Evolutionary conservation across 2,888 invertebrate genomes (phyloP).

Genomic region (Amiota mariae): DNA sequence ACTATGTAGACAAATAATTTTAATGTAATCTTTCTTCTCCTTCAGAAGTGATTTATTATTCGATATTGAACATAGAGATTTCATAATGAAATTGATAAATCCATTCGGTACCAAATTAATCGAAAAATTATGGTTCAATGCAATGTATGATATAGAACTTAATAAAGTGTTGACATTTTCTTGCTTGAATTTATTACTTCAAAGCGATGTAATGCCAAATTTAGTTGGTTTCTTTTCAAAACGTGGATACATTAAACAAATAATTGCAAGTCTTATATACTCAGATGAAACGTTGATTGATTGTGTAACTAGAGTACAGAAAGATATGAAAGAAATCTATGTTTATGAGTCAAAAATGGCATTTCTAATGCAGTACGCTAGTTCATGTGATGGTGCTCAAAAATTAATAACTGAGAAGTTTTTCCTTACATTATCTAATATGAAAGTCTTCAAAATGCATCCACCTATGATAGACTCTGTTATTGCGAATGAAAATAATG

Average conservation of each 20-base stretch:
- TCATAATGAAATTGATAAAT: too few relatives aligned
- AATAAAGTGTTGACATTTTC: conserved; percentile 91
- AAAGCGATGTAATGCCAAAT: conserved; percentile 81
- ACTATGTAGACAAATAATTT: too few relatives aligned
- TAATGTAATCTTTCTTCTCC: too few relatives aligned
- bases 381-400: conserved; percentile 80
- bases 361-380: conserved; percentile 82
- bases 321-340: conserved; percentile 84
- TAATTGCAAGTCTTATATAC: conserved; percentile 85
- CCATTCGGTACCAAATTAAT: conserved; percentile 87
- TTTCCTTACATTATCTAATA: conserved; percentile 78
- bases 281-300: conserved; percentile 81
- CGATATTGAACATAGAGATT: too few relatives aligned
- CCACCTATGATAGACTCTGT: conserved; percentile 75
- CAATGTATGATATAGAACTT: conserved; percentile 90
- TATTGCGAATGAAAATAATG: conserved; percentile 35
- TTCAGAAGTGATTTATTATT: too few relatives aligned
- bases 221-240: conserved; percentile 79
- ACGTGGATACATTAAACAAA: conserved; percentile 84
- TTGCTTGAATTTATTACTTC: conserved; percentile 85
- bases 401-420: conserved; percentile 78
- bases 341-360: conserved; percentile 92
- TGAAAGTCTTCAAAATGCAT: conserved; percentile 82
- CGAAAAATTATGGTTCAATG: conserved; percentile 88
- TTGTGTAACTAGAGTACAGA: conserved; percentile 80